Base-by-base conservation (phyloP, 2,113 vertebrate genomes). In the Chlorodrepanis virens region DNA sequence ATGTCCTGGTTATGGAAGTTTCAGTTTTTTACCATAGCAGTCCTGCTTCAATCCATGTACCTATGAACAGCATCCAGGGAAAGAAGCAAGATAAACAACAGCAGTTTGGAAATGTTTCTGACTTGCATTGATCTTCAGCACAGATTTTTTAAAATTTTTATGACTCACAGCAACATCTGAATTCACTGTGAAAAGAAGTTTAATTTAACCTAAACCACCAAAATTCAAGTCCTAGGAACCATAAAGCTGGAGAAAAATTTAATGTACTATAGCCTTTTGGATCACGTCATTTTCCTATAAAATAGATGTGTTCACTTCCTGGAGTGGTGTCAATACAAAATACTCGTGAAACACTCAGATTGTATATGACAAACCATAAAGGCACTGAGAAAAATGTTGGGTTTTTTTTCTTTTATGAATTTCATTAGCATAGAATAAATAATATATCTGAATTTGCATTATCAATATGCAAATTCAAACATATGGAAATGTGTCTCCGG, bases 191-290 rank as follows among this genome's bases (percentile, higher is more conserved):
- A 61, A 75, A 83, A 76, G 16, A 59, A 82, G 53, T 61, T 29
- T 59, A 59, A 42, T 65, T 42, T 81, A 57, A 65, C 8, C 1
- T 40, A 44, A 74, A 45, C 7, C 5, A 40, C 20, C 21, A 67
- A 81, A 83, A 67, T 39, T 67, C 35, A 74, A 67, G 23, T 50
- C 20, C 15, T n/a, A 53, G 40, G 15, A 78, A 29, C 10, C 33
- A 67, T 45, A 89, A 45, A 70, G 5, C 0, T 0, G 23, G 23
- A 87, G 13, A 61, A 1, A 4, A 50, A 70, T 15, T 50, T 61
- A 63, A 61, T 10, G 40, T 5, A 64, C 47, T 20, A 4, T 8
- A 44, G 10, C 42, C 17, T 71, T 85, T 21, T 57, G 17, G 11
- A 89, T 50, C 17, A 61, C 59, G 35, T 29, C 0, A 39, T 29